Evolutionary conservation across 1,140 invertebrate genomes (phyloP).

Genomic region (Leptonema lineaticorne): DNA sequence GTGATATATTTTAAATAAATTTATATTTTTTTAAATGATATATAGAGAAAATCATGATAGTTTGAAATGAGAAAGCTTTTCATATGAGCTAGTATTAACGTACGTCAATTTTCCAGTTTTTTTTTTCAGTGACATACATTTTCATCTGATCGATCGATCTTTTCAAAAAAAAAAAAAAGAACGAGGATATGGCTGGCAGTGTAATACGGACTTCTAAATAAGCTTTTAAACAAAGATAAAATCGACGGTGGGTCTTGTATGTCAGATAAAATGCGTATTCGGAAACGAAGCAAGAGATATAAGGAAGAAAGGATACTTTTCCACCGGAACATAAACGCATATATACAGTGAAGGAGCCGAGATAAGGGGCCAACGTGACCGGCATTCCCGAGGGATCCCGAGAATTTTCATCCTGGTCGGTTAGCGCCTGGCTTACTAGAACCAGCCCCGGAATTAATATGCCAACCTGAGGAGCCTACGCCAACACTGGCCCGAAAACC

Average conservation of each 20-base stretch:
- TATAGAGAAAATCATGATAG: too few species aligned
- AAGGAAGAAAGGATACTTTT: conserved; percentile 16
- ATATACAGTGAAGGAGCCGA: neutral
- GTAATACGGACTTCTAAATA: conserved; percentile 16
- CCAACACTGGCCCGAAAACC: neutral
- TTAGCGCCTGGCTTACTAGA: conserved; percentile 4
- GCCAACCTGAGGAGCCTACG: conserved; percentile 10
- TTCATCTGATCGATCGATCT: neutral
- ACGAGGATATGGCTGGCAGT: neutral
- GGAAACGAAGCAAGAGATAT: neutral
- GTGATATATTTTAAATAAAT: too few species aligned
- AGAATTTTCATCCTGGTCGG: conserved; percentile 20
- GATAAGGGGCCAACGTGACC: conserved; percentile 31
- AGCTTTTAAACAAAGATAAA: conserved; percentile 25
- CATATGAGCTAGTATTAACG: too few species aligned
- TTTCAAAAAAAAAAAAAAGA: neutral
- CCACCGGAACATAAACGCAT: neutral
- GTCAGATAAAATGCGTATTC: conserved; percentile 8
- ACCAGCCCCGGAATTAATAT: conserved; percentile 24
- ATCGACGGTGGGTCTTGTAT: neutral
- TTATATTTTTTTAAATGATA: too few species aligned
- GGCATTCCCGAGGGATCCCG: conserved; percentile 10
- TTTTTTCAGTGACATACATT: neutral
- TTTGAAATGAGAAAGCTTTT: too few species aligned
- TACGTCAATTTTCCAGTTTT: too few species aligned